phyloP scores from a whole-genome alignment of 2,797 vertebrate species.

The Hyperoplus lanceolatus region DNA sequence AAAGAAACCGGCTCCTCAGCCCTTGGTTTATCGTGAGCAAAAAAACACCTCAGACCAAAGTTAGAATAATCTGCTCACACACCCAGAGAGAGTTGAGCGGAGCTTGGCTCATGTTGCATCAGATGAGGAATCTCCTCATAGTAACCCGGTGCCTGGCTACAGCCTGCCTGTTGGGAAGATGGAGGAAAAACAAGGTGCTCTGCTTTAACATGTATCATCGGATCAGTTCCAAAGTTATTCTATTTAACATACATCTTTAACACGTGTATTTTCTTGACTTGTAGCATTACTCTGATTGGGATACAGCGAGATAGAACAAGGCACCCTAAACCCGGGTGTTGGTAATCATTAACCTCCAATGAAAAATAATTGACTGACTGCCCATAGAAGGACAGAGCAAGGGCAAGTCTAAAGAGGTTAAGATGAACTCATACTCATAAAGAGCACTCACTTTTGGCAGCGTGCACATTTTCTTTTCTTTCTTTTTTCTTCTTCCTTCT shows the following conservation, averaged over 20 bases:
- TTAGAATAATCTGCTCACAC: conserved; percentile 19
- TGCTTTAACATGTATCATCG: not conserved
- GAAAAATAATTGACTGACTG: conserved; percentile 22
- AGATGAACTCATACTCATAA: conserved; percentile 21
- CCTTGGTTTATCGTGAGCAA: not conserved
- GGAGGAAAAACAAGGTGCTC: conserved; percentile 60
- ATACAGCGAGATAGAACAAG: conserved; percentile 8
- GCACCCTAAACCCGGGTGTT: not conserved
- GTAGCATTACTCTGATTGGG: not conserved
- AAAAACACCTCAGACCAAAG: conserved; percentile 50
- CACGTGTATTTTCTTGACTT: too few relatives aligned
- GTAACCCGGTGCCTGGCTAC: conserved; percentile 67
- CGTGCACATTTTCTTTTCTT: not conserved
- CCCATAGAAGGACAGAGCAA: not conserved
- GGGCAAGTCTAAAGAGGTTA: not conserved
- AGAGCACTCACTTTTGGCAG: not conserved
- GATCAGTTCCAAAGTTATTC: too few relatives aligned
- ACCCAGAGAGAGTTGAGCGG: conserved; percentile 63
- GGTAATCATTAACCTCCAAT: conserved; percentile 36
- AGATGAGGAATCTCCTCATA: conserved; percentile 72
- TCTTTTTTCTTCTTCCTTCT: too few relatives aligned
- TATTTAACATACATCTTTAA: too few relatives aligned
- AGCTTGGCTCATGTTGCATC: conserved; percentile 80
- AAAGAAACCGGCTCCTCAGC: not conserved
- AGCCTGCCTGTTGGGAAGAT: conserved; percentile 55